phyloP scores from a whole-genome alignment of 2,888 invertebrate species.

The Julus scanicus region DNA sequence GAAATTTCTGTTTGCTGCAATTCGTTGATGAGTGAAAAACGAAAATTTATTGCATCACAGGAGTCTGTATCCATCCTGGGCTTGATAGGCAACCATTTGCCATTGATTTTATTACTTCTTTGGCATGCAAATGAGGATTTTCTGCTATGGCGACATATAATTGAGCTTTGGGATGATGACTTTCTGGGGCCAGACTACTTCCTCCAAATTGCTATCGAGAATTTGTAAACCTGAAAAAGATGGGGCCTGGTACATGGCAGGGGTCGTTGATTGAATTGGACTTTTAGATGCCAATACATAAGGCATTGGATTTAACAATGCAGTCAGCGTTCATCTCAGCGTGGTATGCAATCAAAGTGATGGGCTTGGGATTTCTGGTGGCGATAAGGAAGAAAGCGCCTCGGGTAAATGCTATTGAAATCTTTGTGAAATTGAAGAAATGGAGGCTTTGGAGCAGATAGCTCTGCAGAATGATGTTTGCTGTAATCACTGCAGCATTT shows the following conservation, averaged over 20 bases:
- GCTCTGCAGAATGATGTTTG: background rate
- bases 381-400: slow-evolving; percentile 45
- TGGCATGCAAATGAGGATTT: slow-evolving; percentile 8
- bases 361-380: slow-evolving; percentile 23
- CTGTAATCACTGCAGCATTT: background rate
- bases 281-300: slow-evolving; percentile 45
- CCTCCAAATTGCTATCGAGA: slow-evolving; percentile 36
- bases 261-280: slow-evolving; percentile 45
- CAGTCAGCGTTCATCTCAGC: slow-evolving; percentile 43
- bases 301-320: slow-evolving; percentile 45
- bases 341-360: slow-evolving; percentile 43
- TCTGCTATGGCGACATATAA: slow-evolving; percentile 1
- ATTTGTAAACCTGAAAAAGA: slow-evolving; percentile 38
- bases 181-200: slow-evolving; percentile 43
- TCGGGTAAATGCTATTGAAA: slow-evolving; percentile 44
- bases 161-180: background rate
- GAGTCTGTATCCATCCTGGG: slow-evolving; percentile 14
- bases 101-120: slow-evolving; percentile 13
- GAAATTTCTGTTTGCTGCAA: background rate
- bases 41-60: slow-evolving; percentile 5
- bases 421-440: slow-evolving; percentile 40
- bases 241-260: slow-evolving; percentile 23
- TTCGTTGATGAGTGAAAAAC: background rate
- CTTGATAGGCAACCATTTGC: background rate
- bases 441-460: slow-evolving; percentile 45